phyloP scores from a whole-genome alignment of 2,113 vertebrate species.

The Mobula birostris region DNA sequence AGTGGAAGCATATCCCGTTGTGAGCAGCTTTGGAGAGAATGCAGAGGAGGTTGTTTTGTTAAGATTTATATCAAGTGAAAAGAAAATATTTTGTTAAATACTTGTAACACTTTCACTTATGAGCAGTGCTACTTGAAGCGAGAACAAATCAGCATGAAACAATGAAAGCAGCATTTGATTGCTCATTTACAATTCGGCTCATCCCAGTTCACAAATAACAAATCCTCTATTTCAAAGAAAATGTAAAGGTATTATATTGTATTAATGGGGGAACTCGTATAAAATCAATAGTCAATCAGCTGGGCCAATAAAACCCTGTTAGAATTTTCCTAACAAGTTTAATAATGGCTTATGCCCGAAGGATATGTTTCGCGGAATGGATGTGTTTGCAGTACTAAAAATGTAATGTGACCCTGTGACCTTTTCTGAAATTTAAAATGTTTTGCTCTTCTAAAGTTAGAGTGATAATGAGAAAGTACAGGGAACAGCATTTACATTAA shows the following conservation, averaged over 20 bases:
- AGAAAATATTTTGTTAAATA: neutral
- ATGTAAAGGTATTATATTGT: neutral
- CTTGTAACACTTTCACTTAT: neutral
- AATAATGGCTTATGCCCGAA: neutral
- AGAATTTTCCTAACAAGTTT: neutral
- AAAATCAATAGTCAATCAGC: slow-evolving; percentile 11
- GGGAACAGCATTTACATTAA: neutral
- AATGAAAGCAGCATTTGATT: neutral
- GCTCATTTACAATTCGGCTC: neutral
- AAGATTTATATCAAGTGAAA: neutral
- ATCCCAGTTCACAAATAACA: neutral
- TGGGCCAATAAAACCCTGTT: neutral
- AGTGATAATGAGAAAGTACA: neutral
- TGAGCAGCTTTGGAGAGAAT: no score
- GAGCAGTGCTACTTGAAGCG: neutral
- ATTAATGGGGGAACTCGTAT: neutral
- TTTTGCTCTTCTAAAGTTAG: neutral
- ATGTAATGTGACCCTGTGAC: neutral
- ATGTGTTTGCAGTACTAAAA: neutral
- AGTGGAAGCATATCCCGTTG: no score
- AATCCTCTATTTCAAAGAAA: neutral
- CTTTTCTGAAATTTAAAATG: neutral
- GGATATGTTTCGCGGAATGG: neutral
- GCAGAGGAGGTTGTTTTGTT: neutral
- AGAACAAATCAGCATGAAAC: neutral